phyloP scores from a whole-genome alignment of 1,140 invertebrate genomes.

The Bombus sylvicola region DNA sequence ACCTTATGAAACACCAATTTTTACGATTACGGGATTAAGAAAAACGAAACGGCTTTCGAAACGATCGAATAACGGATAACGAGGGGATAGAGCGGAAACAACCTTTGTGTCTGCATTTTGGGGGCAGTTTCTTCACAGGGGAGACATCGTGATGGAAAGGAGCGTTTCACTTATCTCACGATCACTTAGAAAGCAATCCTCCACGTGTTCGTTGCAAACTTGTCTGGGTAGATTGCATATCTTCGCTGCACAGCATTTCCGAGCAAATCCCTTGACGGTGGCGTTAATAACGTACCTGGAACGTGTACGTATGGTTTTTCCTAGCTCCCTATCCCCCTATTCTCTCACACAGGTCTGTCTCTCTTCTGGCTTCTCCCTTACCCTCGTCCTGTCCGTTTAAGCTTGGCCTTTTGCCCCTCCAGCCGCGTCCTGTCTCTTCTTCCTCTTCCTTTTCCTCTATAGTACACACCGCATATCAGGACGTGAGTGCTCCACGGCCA shows the following conservation, averaged over 20 bases:
- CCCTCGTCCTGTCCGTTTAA: neutral
- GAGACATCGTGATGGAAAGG: conserved; percentile 47
- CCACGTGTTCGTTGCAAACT: conserved; percentile 38
- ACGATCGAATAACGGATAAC: neutral
- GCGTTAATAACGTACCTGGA: conserved; percentile 72
- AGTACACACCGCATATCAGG: conserved; percentile 68
- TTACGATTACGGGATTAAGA: neutral
- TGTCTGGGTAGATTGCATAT: conserved; percentile 73
- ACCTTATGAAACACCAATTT: neutral
- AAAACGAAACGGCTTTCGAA: neutral
- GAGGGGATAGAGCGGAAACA: no score
- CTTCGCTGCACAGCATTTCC: conserved; percentile 63
- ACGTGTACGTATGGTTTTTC: conserved; percentile 63
- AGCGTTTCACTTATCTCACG: conserved; percentile 68
- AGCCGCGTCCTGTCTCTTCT: neutral
- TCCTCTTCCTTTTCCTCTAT: conserved; percentile 60
- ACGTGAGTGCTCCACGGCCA: conserved; percentile 69
- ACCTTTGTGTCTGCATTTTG: neutral
- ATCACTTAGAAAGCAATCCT: conserved; percentile 71
- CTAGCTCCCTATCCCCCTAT: neutral
- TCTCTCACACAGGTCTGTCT: neutral
- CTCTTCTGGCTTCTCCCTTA: neutral
- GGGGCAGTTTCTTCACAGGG: neutral
- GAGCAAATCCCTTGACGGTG: conserved; percentile 61
- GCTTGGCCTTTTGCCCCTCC: neutral